Base-by-base conservation (phyloP, 1,140 invertebrate species). In the Anthonomus grandis region DNA sequence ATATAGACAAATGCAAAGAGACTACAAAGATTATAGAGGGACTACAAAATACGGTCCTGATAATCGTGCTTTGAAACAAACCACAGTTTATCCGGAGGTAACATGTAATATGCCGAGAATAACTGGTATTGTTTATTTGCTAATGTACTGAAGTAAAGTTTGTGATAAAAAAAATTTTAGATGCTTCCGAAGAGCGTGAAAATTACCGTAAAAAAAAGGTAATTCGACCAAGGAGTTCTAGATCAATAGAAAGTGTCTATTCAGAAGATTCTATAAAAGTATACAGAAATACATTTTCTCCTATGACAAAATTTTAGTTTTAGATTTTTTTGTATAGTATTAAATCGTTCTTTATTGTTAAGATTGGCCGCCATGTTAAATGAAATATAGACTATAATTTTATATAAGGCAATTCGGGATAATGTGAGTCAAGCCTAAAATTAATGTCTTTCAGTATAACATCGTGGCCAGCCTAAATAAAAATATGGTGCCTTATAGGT, bases 81-180 rank as follows among this genome's bases (percentile, higher is more conserved):
- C 70, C 0, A 71, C 68, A 13, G 55, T 73, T 17, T 63, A 73
- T 65, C 69, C 69, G 6, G 61, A 71, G 63, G 64, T 73, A 18
- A 70, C 63, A 2, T 73, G 59, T 46, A 68, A 73, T 55, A 71
- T 73, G 69, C 69, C 71, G 36, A 73, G 70, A 64, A 67, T 61
- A 18, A 67, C 64, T 51, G 65, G 65, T 63, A 50, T 58, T 39
- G 12, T 36, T 57, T 51, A 36, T 17, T 57, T 56, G 22, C 38
- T 15, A 1, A 10, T 31, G 2, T 8, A 25, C 23, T 17, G 12
- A 8, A n/a, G 34, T 13, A 38, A 17, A 44, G 18, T 19, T 22
- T 10, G 9, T 4, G 4, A 38, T 19, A 12, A 9, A 41, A 60
- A 22, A 5, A 2, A 19, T 45, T 31, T 27, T 31, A 70, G 64